Evolutionary conservation across 2,797 vertebrate genomes (phyloP).

Genomic region (Pelodytes ibericus): DNA sequence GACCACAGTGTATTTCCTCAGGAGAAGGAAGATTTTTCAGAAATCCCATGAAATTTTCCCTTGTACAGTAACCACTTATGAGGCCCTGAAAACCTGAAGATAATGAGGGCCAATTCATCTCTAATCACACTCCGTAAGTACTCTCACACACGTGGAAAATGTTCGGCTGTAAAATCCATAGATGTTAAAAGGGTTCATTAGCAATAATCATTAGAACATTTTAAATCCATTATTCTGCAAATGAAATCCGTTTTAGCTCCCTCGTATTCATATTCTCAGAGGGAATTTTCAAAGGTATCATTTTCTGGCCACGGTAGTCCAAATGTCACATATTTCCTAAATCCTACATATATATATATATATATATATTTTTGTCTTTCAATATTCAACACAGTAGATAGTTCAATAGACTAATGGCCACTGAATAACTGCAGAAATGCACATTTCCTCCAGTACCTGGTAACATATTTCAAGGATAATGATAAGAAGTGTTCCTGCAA

Average conservation of each 20-base stretch:
- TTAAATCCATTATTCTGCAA: slow-evolving; percentile 12
- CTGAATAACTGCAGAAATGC: slow-evolving; percentile 42
- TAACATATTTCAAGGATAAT: slow-evolving; percentile 48
- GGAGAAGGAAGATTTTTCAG: neutral
- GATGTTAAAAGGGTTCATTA: slow-evolving; percentile 1
- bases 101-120: neutral
- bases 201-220: slow-evolving; percentile 4
- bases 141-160: neutral
- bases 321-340: slow-evolving; percentile 9
- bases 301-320: neutral
- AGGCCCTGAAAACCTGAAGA: neutral
- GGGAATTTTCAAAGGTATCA: neutral
- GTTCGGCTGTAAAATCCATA: neutral
- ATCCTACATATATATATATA: slow-evolving; percentile 19
- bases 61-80: neutral
- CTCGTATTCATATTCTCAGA: neutral
- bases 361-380: slow-evolving; percentile 21
- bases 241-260: neutral
- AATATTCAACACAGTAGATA: neutral
- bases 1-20: neutral
- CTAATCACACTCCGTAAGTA: neutral
- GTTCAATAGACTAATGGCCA: slow-evolving; percentile 45
- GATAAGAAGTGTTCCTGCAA: slow-evolving; percentile 32
- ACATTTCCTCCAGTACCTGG: slow-evolving; percentile 26
- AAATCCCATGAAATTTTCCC: neutral